Conservation (phyloP, 2,113 vertebrate genomes). For the Pituophis catenifer region DNA sequence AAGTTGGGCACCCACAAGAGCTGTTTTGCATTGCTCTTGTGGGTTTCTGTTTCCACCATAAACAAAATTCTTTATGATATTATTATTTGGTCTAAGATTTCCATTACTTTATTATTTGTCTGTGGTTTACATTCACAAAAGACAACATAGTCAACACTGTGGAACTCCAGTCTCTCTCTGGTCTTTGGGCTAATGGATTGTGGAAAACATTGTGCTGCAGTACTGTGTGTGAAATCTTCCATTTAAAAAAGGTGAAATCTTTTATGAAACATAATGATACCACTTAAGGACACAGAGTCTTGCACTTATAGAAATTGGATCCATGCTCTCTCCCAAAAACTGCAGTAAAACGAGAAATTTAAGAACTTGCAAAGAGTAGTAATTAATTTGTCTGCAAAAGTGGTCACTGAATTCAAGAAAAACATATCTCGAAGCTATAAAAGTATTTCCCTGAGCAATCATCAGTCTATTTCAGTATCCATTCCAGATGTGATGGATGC, state of each 20-base stretch:
- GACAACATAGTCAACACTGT: constrained; percentile 18
- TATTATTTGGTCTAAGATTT: constrained; percentile 34
- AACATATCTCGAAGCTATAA: constrained; percentile 26
- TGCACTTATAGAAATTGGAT: constrained; percentile 26
- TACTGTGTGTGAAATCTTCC: not conserved
- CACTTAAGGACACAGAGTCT: not conserved
- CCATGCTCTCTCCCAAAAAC: constrained; percentile 11
- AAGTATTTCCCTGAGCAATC: constrained; percentile 16
- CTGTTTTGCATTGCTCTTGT: not conserved
- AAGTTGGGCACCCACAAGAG: fast-evolving
- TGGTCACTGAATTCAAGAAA: constrained; percentile 36
- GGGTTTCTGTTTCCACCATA: constrained; percentile 10
- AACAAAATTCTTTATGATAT: constrained; percentile 28
- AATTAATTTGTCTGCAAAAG: constrained; percentile 41
- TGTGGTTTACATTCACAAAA: constrained; percentile 27
- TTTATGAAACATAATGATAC: constrained; percentile 8
- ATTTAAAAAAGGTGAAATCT: not conserved
- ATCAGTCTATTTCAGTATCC: constrained; percentile 7
- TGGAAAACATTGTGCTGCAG: not conserved
- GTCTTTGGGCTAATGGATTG: not conserved
- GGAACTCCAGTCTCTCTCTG: not conserved
- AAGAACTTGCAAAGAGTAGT: constrained; percentile 20
- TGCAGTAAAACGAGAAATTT: constrained; percentile 15
- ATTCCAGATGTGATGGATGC: constrained; percentile 29
- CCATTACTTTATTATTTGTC: not conserved